Conservation (phyloP, 2,113 vertebrate species). For the Psophia crepitans region DNA sequence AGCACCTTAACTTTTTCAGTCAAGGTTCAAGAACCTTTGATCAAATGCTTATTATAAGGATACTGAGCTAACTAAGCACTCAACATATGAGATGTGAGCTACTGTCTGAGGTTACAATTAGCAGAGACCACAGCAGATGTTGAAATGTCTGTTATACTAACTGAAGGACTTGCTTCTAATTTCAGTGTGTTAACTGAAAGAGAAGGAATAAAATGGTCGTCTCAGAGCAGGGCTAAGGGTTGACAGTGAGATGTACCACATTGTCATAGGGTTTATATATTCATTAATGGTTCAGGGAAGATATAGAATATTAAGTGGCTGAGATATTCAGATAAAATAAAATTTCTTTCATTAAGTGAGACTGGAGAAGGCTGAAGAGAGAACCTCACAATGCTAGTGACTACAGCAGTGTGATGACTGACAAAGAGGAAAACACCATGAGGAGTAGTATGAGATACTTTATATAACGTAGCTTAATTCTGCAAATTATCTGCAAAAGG, state of each 20-base stretch:
- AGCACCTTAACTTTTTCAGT: background rate
- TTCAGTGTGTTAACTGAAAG: background rate
- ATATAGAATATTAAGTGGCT: background rate
- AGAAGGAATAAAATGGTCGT: background rate
- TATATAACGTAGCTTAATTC: background rate
- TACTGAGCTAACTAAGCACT: background rate
- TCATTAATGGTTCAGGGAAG: background rate
- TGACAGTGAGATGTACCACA: background rate
- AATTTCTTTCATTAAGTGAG: background rate
- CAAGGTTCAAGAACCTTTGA: background rate
- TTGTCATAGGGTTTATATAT: background rate
- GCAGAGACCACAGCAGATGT: background rate
- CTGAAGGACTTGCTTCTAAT: background rate
- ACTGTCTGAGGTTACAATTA: background rate
- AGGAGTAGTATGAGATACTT: background rate
- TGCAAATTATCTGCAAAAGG: background rate
- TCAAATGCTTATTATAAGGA: background rate
- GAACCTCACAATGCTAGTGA: background rate
- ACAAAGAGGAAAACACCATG: background rate
- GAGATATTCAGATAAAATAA: background rate
- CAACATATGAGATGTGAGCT: background rate
- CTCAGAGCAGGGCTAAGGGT: background rate
- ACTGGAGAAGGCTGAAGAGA: background rate
- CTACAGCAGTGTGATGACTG: background rate
- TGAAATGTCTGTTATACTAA: background rate